phyloP scores from a whole-genome alignment of 2,888 invertebrate species.

The Leptopilina drosophilae region DNA sequence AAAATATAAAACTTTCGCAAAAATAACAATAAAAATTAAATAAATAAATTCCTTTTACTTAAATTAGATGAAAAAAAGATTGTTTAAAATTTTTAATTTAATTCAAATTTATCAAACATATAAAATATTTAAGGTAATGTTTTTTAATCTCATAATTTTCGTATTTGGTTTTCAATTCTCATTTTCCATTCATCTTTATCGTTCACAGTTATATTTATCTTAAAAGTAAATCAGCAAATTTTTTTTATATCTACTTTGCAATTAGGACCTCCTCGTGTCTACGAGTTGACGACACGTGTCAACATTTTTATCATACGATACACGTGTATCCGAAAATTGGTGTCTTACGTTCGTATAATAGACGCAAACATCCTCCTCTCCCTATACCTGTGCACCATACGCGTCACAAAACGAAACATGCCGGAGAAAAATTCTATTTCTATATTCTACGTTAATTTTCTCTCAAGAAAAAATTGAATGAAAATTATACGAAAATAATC shows the following conservation, averaged over 20 bases:
- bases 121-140: no score
- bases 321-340: slow-evolving; percentile 62
- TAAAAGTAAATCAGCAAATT: slow-evolving; percentile 21
- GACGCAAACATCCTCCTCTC: not conserved
- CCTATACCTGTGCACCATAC: slow-evolving; percentile 19
- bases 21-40: no score
- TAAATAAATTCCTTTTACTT: no score
- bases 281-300: slow-evolving; percentile 55
- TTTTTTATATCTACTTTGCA: slow-evolving; percentile 13
- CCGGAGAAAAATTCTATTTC: no score
- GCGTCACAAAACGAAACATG: not conserved
- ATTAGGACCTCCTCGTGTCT: slow-evolving; percentile 24
- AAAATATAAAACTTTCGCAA: no score
- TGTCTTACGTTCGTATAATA: slow-evolving; percentile 15
- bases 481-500: no score
- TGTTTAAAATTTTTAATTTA: no score
- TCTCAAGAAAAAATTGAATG: no score
- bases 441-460: no score
- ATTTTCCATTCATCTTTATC: not conserved
- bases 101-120: no score
- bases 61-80: no score
- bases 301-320: slow-evolving; percentile 46
- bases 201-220: not conserved
- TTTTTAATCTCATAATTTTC: no score
- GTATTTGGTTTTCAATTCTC: not conserved